Conservation (phyloP, 2,888 invertebrate genomes). For the Catonia carolina region DNA sequence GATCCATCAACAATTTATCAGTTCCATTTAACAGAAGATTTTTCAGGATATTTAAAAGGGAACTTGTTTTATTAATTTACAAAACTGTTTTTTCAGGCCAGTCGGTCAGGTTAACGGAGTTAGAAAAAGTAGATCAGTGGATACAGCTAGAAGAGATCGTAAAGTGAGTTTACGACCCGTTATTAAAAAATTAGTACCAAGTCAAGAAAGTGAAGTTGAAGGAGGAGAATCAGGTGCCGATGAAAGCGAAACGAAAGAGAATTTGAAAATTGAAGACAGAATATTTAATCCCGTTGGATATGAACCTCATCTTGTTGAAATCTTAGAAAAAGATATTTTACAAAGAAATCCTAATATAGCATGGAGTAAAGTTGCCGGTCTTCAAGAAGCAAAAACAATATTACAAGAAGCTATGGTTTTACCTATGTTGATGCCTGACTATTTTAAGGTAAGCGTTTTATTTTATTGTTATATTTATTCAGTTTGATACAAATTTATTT, state of each 20-base stretch:
- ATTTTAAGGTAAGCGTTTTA: conserved; percentile 71
- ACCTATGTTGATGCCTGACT: conserved; percentile 81
- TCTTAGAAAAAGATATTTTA: conserved; percentile 75
- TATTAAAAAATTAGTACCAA: conserved; percentile 31
- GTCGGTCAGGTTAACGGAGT: conserved; percentile 20
- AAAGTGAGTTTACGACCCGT: conserved; percentile 22
- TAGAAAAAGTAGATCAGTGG: conserved; percentile 42
- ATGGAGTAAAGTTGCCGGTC: conserved; percentile 70
- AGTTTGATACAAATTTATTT: neutral
- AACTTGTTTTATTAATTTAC: too few species aligned
- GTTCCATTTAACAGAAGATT: too few species aligned
- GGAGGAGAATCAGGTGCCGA: conserved; percentile 24
- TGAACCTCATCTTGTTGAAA: conserved; percentile 70
- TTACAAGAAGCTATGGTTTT: conserved; percentile 81
- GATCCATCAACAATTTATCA: too few species aligned
- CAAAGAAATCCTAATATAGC: conserved; percentile 75
- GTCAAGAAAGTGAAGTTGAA: neutral
- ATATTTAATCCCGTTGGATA: conserved; percentile 63
- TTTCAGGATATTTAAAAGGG: too few species aligned
- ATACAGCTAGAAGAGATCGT: conserved; percentile 42
- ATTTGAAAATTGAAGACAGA: conserved; percentile 38
- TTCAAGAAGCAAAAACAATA: conserved; percentile 67
- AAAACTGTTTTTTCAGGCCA: too few species aligned
- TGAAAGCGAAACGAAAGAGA: conserved; percentile 30
- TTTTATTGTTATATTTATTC: neutral